These are phyloP conservation scores for Cataglyphis rosenhaueri DNA, from an alignment of 2,888 invertebrate species.

Conservation along the genomic window DNA sequence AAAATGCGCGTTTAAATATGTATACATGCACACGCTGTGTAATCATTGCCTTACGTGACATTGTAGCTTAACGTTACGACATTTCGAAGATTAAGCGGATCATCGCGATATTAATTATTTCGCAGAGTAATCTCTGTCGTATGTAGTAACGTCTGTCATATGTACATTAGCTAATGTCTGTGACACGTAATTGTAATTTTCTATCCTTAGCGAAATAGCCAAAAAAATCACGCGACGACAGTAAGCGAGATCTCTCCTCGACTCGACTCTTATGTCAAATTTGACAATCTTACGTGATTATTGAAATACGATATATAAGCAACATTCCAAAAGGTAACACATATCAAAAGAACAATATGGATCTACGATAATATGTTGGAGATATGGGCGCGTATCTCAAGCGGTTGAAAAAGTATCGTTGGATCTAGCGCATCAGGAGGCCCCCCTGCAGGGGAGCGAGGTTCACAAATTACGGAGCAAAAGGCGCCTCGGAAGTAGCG, in stretches of 20 bases:
- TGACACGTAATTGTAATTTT: conserved; percentile 2
- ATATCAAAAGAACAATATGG: conserved; percentile 2
- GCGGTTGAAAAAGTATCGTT: conserved; percentile 1
- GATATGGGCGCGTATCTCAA: conserved; percentile 1
- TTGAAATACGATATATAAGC: not conserved
- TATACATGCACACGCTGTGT: not conserved
- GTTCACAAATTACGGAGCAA: conserved; percentile 32
- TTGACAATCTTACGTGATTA: conserved; percentile 17
- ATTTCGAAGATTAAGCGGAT: conserved; percentile 36
- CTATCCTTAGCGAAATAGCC: not conserved
- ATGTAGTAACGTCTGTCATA: not conserved
- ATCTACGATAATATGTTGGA: not conserved
- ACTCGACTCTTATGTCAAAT: conserved; percentile 29
- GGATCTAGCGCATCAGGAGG: conserved; percentile 9
- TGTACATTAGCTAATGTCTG: conserved; percentile 16
- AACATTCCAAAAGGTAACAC: not conserved
- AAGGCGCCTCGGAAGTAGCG: conserved; percentile 39
- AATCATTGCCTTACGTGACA: conserved; percentile 36
- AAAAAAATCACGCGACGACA: conserved; percentile 18
- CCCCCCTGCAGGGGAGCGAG: not conserved
- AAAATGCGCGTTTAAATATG: conserved; percentile 19
- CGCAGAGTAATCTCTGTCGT: conserved; percentile 5
- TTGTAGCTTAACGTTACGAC: not conserved
- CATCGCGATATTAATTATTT: conserved; percentile 50
- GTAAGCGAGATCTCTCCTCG: not conserved